Evolutionary conservation across 2,113 vertebrate genomes (phyloP), one percentile per base, ranked within the genome.

Genomic region (Eidolon helvum): DNA sequence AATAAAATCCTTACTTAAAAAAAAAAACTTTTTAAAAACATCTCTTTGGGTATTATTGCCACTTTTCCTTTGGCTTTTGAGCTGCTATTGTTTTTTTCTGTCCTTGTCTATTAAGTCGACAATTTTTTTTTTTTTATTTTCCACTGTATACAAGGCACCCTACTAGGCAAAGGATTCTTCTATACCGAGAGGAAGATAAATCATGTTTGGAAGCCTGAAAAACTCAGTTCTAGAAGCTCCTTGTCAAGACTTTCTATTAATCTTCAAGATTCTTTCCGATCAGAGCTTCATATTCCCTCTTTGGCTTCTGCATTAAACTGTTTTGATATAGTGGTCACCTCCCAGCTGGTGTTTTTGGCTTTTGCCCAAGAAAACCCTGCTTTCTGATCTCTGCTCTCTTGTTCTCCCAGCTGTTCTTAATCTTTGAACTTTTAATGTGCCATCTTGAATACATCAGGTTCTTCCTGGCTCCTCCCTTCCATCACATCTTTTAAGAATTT

Each of bases 301-400:
- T 80, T 82, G 89, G 33, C 90, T 95, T 96, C 96, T 96, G 94
- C 69, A 53, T 68, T 53, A 80, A 96, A 82, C 92, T 84, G 94
- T 90, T 91, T 88, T 88, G 96, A 96, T 82, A 87, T 45, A 77
- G 66, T 57, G 74, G 55, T 95, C 74, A 85, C 72, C 71, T 90
- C 94, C 96, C 97, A 97, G 94, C 80, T 97, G 97, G 87, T 71
- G 55, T 72, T 95, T 92, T 86, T 97, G 96, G 97, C 94, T 92
- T 87, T 96, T 45, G 35, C 35, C 93, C 96, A 95, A 97, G 95
- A 84, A 93, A 96, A 97, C 40, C 68, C 87, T 95, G 75, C 71
- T 93, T 92, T 87, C 83, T 94, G 69, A 68, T 97, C 69, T 66
- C 84, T 94, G 65, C 30, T 77, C 18, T 19, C 84, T 90, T 68